phyloP scores from a whole-genome alignment of 2,888 invertebrate genomes.

The Torymus aiolomorphi region DNA sequence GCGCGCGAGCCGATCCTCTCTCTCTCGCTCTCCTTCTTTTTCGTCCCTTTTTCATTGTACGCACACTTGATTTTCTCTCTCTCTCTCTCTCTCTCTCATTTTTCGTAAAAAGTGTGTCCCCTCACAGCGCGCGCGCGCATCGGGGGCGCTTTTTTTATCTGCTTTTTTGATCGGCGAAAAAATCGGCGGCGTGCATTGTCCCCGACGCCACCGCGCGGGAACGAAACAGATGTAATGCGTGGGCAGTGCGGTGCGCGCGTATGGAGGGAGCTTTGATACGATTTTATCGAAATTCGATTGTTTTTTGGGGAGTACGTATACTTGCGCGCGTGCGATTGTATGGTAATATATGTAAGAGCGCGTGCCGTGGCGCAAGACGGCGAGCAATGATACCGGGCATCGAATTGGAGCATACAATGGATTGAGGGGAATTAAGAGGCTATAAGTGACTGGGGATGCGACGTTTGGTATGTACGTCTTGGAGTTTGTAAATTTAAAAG shows the following conservation, averaged over 20 bases:
- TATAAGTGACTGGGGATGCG: too few relatives aligned
- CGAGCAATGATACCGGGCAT: too few relatives aligned
- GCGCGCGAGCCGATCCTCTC: background rate
- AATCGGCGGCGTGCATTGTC: conserved; percentile 1
- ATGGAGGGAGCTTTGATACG: conserved; percentile 24
- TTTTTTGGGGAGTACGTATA: background rate
- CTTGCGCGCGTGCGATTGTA: conserved; percentile 21
- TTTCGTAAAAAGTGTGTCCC: conserved; percentile 11
- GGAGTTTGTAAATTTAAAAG: too few relatives aligned
- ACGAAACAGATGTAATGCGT: conserved; percentile 38
- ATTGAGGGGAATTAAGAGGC: too few relatives aligned
- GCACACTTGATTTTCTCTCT: background rate
- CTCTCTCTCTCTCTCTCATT: conserved; percentile 15
- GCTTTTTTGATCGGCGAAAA: background rate
- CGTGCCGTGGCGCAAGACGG: too few relatives aligned
- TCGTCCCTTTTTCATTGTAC: background rate
- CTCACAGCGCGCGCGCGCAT: background rate
- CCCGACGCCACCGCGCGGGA: too few relatives aligned
- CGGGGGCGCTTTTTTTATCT: background rate
- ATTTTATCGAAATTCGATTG: conserved; percentile 48
- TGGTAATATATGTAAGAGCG: conserved; percentile 20
- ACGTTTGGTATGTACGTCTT: too few relatives aligned
- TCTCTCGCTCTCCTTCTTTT: conserved; percentile 2
- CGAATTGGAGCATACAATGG: too few relatives aligned
- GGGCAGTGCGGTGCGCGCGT: background rate